Conservation (phyloP, 2,797 vertebrate genomes). For the Triplophysa bombifrons region DNA sequence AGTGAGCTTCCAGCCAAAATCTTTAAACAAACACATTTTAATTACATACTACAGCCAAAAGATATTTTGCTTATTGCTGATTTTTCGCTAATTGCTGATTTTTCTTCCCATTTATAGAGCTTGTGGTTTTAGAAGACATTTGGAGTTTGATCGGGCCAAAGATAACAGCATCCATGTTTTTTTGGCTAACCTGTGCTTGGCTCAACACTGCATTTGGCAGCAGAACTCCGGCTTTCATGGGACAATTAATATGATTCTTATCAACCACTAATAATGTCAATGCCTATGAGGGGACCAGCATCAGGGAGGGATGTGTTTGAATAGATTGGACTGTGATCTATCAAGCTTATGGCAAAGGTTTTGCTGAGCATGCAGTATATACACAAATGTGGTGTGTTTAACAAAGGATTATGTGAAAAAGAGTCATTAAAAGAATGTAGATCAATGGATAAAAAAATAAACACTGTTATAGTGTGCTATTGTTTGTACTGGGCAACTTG, state of each 20-base stretch:
- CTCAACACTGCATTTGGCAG: conserved; percentile 44
- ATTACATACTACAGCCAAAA: conserved; percentile 27
- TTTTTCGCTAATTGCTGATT: conserved; percentile 49
- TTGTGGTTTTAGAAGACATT: conserved; percentile 50
- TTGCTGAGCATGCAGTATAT: background rate
- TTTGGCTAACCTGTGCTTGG: conserved; percentile 47
- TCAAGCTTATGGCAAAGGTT: conserved; percentile 1
- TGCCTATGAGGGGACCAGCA: conserved; percentile 36
- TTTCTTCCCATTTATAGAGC: conserved; percentile 38
- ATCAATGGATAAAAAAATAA: background rate
- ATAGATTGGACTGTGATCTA: background rate
- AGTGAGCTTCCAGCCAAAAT: background rate
- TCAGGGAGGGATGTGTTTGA: background rate
- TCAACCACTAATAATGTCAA: conserved; percentile 54
- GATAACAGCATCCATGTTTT: conserved; percentile 54
- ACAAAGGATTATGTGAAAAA: background rate
- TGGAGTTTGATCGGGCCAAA: conserved; percentile 49
- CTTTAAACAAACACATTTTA: conserved; percentile 41
- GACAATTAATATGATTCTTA: conserved; percentile 49
- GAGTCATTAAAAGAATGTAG: too few relatives aligned
- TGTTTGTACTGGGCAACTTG: conserved; percentile 42
- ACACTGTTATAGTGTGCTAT: conserved; percentile 28
- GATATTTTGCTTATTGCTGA: conserved; percentile 44
- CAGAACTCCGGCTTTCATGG: conserved; percentile 36
- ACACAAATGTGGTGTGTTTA: background rate